Evolutionary conservation across 2,888 invertebrate genomes (phyloP).

Genomic region (Vannuccia rotundouncinata): DNA sequence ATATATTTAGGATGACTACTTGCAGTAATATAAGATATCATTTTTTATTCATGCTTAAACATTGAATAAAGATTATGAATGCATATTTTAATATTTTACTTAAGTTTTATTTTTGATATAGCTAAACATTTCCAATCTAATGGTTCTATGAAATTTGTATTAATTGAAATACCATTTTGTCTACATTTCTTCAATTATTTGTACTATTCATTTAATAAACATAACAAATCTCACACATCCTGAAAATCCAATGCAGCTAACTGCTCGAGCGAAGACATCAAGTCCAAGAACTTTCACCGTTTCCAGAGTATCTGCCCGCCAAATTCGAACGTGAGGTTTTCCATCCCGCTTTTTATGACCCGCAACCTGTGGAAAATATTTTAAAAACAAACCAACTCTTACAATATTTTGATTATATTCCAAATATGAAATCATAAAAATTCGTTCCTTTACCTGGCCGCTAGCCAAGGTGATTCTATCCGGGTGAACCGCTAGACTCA

Average conservation of each 20-base stretch:
- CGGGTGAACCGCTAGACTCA: constrained; percentile 77
- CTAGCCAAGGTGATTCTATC: constrained; percentile 80
- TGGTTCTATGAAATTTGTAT: no score
- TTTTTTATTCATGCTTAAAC: no score
- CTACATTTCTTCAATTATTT: no score
- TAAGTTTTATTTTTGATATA: no score
- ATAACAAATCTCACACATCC: constrained; percentile 67
- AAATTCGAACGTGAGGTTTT: constrained; percentile 80
- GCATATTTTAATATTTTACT: no score
- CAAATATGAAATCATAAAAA: neutral
- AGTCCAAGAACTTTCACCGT: constrained; percentile 75
- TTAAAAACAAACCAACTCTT: neutral
- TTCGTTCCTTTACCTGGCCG: constrained; percentile 62
- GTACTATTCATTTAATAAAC: no score
- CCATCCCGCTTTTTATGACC: constrained; percentile 74
- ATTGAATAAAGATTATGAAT: no score
- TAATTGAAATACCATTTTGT: no score
- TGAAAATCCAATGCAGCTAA: constrained; percentile 79
- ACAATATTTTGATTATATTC: neutral
- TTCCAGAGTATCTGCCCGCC: constrained; percentile 82
- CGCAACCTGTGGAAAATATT: constrained; percentile 60
- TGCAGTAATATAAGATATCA: no score
- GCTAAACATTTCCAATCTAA: no score
- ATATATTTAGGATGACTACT: no score
- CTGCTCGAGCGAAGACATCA: constrained; percentile 76